Percentiles rank a stretch among this genome's conserved stretches.
Conservation (phyloP, 2,113 vertebrate species). For the Dendrocopos noguchii region DNA sequence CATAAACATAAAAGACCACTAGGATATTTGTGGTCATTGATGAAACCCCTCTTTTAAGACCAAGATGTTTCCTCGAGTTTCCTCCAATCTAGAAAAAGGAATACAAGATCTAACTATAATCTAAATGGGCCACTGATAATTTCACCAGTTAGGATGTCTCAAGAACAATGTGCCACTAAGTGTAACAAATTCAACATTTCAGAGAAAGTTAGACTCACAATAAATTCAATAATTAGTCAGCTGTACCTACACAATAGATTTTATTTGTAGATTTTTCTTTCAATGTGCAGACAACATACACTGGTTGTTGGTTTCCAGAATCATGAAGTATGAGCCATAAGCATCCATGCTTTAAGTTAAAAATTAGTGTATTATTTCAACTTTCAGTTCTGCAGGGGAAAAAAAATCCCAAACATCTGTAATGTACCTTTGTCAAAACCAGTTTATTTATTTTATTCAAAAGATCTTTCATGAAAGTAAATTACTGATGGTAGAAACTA, state of each 20-base stretch:
- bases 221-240: not conserved
- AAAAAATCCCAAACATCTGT: not conserved
- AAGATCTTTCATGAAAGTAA: not conserved
- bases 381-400: not conserved
- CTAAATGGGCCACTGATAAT: not conserved
- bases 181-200: not conserved
- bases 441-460: not conserved
- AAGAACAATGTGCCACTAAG: not conserved
- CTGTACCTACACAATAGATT: not conserved
- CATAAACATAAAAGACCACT: not conserved
- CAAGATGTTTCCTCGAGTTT: not conserved
- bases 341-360: not conserved
- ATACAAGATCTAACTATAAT: not conserved
- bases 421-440: not conserved
- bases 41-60: not conserved
- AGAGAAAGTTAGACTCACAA: not conserved
- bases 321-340: not conserved
- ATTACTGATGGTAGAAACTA: not conserved
- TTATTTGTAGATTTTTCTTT: not conserved
- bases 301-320: not conserved
- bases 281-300: not conserved
- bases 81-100: not conserved
- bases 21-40: not conserved
- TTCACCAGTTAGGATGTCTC: not conserved
- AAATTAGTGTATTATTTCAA: not conserved